Evolutionary conservation across 53 echinoderm and acorn worm genomes (phyloP), one percentile per base, ranked within the genome.

Genomic region (Temnopleurus reevesii): DNA sequence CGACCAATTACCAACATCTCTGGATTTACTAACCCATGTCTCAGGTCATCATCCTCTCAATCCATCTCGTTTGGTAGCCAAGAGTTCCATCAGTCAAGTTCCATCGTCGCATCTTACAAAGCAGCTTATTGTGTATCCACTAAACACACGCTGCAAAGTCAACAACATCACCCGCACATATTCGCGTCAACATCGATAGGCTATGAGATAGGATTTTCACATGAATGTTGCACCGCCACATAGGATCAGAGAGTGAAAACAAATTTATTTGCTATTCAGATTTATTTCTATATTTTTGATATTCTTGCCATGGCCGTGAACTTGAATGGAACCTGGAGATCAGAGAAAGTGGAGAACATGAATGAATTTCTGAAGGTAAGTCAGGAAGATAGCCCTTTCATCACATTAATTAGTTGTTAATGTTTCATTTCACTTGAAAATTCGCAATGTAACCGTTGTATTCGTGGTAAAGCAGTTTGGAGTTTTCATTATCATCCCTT

Each of bases 261-360:
- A 1, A 2, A 8, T 1, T 71, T 63, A 30, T 47, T 1, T 31
- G 29, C 1, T n/a, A 71, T n/a, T 23, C 56, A 7, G 25, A 25
- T 24, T 71, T 43, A 7, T 71, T 56, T 56, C 18, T 41, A 71
- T 17, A 41, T 43, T 29, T 33, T 24, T 77, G 25, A 59, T 59
- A 66, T 76, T 76, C 7, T 9, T 59, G 33, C 34, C 53, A 38
- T 55, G 49, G 33, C 34, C 30, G 47, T 94, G 64, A 85, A 86
- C 55, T 77, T 91, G 59, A 91, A 59, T 34, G 91, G 91, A 8
- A 91, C 55, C 27, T 91, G 91, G 91, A 76, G 77, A 33, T 83
- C 77, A 49, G 86, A 77, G 35, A 91, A 91, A 30, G 86, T 59
- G 33, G 91, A 91, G 54, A 77, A 86, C 86, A 77, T 91, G 55